These are phyloP conservation scores for Artemia franciscana DNA, from an alignment of 1,140 invertebrate genomes.

Conservation along the genomic window DNA sequence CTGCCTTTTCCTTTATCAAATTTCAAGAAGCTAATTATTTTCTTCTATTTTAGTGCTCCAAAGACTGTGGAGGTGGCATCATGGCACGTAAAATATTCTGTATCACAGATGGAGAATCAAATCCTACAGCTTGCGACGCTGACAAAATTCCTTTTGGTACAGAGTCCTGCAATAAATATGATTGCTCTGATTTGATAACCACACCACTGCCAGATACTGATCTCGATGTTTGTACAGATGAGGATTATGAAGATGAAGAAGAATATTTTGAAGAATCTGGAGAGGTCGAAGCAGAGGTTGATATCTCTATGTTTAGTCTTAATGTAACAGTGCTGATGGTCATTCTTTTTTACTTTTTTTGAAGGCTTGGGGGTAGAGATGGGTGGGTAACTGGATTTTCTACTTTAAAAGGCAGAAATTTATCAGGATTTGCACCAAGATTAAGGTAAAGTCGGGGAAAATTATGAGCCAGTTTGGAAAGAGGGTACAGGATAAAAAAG, in stretches of 20 bases:
- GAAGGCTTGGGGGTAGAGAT: too few species aligned
- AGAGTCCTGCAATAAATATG: conserved; percentile 41
- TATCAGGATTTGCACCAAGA: too few species aligned
- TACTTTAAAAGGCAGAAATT: too few species aligned
- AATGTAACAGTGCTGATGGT: too few species aligned
- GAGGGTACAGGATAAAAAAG: too few species aligned
- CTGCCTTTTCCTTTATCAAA: too few species aligned
- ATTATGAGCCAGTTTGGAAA: too few species aligned
- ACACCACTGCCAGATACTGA: conserved; percentile 8
- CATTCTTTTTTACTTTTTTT: too few species aligned
- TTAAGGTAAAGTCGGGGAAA: too few species aligned
- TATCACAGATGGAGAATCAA: conserved; percentile 37
- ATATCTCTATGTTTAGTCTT: too few species aligned
- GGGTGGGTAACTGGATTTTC: too few species aligned
- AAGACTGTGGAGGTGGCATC: conserved; percentile 53
- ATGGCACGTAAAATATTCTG: conserved; percentile 50
- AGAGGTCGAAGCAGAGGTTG: conserved; percentile 20
- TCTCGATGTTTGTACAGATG: conserved; percentile 15
- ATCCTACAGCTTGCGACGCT: conserved; percentile 33
- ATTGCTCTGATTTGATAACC: conserved; percentile 16
- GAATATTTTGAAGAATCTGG: conserved; percentile 20
- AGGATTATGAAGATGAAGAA: conserved; percentile 20
- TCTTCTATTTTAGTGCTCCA: conserved; percentile 35
- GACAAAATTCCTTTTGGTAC: conserved; percentile 33
- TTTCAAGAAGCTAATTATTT: neutral